These are phyloP conservation scores for Phocides pigmalion DNA, from an alignment of 1,140 invertebrate genomes.

Conservation along the genomic window DNA sequence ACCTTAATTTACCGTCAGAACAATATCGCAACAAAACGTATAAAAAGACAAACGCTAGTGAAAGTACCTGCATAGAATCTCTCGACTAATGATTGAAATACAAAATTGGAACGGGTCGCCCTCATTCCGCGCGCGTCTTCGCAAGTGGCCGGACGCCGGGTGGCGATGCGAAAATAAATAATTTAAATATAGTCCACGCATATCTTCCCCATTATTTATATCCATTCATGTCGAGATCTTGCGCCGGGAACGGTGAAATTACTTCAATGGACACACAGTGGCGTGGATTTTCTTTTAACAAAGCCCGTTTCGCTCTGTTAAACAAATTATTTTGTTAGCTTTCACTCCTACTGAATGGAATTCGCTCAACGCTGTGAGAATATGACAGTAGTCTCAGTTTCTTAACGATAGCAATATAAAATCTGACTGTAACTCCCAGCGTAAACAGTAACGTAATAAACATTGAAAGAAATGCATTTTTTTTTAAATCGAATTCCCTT, in stretches of 20 bases:
- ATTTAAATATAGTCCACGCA: slow-evolving; percentile 57
- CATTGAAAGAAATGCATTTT: no score
- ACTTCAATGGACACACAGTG: slow-evolving; percentile 38
- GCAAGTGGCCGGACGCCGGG: slow-evolving; percentile 58
- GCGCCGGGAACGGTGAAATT: not conserved
- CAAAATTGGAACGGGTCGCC: slow-evolving; percentile 75
- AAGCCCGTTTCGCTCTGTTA: slow-evolving; percentile 63
- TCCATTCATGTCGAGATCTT: slow-evolving; percentile 42
- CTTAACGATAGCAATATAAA: slow-evolving; percentile 13
- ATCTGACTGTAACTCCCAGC: slow-evolving; percentile 14
- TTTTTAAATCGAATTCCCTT: no score
- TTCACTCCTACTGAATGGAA: slow-evolving; percentile 61
- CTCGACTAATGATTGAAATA: slow-evolving; percentile 62
- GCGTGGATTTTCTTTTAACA: slow-evolving; percentile 42
- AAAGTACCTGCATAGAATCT: slow-evolving; percentile 58
- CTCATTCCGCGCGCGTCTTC: slow-evolving; percentile 66
- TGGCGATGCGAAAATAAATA: slow-evolving; percentile 63
- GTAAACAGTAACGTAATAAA: not conserved
- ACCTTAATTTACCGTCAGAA: no score
- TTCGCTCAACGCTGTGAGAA: slow-evolving; percentile 52
- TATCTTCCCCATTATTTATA: slow-evolving; percentile 34
- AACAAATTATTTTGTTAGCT: slow-evolving; percentile 61
- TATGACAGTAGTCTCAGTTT: slow-evolving; percentile 34
- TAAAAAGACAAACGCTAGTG: slow-evolving; percentile 60
- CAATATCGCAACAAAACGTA: slow-evolving; percentile 31